Conservation (phyloP, 2,797 vertebrate species). For the Platalea minor region DNA sequence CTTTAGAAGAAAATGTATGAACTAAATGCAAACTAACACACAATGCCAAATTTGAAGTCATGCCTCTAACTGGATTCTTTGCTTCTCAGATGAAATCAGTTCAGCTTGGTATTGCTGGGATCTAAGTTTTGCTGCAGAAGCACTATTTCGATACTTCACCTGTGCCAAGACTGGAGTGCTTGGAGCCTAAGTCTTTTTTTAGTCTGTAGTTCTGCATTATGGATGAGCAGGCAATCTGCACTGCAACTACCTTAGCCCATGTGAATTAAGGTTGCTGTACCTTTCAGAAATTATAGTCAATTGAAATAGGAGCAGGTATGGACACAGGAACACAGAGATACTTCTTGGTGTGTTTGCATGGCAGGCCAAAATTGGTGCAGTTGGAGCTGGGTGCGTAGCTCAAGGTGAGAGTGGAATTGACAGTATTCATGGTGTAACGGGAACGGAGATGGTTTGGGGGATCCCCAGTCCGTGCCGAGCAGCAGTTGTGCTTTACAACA, state of each 20-base stretch:
- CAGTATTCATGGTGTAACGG: not conserved
- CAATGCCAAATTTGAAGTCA: not conserved
- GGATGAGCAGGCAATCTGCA: slow-evolving; percentile 71
- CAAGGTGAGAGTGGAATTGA: not conserved
- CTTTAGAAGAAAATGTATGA: not conserved
- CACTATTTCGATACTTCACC: slow-evolving; percentile 59
- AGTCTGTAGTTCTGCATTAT: slow-evolving; percentile 72
- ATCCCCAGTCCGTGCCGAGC: not conserved
- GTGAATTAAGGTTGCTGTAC: slow-evolving; percentile 36
- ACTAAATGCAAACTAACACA: not conserved
- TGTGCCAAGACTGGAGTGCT: slow-evolving; percentile 68
- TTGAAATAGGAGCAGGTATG: slow-evolving; percentile 3
- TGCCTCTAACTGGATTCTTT: not conserved
- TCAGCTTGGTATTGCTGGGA: not conserved
- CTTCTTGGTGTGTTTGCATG: not conserved
- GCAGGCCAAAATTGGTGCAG: not conserved
- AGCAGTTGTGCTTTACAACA: not conserved
- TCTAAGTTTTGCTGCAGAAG: slow-evolving; percentile 47
- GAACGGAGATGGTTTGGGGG: not conserved
- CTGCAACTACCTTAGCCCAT: slow-evolving; percentile 53
- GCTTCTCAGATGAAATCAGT: not conserved
- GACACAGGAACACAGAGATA: not conserved
- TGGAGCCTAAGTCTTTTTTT: slow-evolving; percentile 65
- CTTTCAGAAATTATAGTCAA: slow-evolving; percentile 29
- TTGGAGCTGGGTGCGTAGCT: not conserved